Evolutionary conservation across 2,113 vertebrate genomes (phyloP).

Genomic region (Nestor notabilis): DNA sequence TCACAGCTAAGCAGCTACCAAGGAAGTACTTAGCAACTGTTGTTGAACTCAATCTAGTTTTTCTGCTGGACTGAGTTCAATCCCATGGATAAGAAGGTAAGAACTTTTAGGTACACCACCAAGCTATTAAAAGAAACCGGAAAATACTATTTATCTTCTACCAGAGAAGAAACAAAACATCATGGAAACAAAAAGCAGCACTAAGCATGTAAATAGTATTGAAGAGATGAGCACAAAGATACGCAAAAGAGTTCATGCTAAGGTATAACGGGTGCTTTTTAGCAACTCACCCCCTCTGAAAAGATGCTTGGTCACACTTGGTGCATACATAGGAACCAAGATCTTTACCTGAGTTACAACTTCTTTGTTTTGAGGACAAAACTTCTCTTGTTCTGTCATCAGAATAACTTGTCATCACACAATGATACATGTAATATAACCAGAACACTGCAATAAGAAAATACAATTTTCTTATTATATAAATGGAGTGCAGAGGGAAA

Average conservation of each 20-base stretch:
- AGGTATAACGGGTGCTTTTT: not conserved
- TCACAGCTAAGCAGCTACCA: not conserved
- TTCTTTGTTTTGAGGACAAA: too few relatives aligned
- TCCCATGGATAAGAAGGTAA: not conserved
- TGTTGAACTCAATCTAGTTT: not conserved
- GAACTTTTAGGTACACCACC: accelerated
- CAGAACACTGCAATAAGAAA: not conserved
- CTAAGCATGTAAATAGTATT: accelerated
- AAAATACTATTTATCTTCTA: not conserved
- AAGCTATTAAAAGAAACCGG: not conserved
- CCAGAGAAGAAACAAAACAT: not conserved
- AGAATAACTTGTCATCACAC: not conserved
- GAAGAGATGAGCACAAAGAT: not conserved
- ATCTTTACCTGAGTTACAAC: not conserved
- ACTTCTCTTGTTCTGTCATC: not conserved
- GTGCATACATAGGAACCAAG: not conserved
- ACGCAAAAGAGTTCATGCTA: not conserved
- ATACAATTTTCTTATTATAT: not conserved
- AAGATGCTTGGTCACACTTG: not conserved
- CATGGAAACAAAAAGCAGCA: not conserved
- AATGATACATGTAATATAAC: not conserved
- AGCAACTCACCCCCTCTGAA: not conserved
- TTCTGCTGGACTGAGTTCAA: not conserved
- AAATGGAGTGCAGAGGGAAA: not conserved
- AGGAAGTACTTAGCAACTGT: not conserved